Evolutionary conservation across 2,888 invertebrate species (phyloP), one percentile per base, ranked within the genome.

Genomic region (Prostheceraeus crozeri): DNA sequence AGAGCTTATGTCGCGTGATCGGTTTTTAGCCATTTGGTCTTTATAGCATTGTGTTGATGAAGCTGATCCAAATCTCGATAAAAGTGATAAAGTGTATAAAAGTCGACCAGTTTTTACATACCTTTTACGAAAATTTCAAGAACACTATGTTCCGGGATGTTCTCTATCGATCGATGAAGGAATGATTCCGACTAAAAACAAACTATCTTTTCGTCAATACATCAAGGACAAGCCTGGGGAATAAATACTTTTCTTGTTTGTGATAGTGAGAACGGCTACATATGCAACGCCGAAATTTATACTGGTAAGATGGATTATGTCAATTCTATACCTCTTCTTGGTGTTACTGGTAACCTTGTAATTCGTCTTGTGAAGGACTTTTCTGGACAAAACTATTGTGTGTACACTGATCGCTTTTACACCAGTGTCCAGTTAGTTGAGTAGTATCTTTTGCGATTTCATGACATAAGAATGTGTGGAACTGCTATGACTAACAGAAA

Each of bases 81-180:
- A 63, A 54, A 40, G 35, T 14, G 57, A 64, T 19, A 63, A 46
- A 60, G 60, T 63, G 10, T 63, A 63, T 55, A 64, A 63, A 55
- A 46, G 48, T 25, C 21, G 59, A 19, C 61, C 59, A 10, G 36
- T 64, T 19, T 19, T 64, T 4, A 33, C 57, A 25, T 16, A 36
- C 14, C 36, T 64, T 27, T 14, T 60, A 4, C 25, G 14, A 19
- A 64, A 58, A 27, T 64, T 63, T 45, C 21, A 27, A 14, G 19
- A 52, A 14, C 36, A 63, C 31, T 60, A 52, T n/a, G 35, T 11
- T 16, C 62, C 62, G 8, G n/a, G 35, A 23, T 46, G 57, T 28
- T 27, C 48, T 27, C 35, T 63, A 10, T 60, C 54, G 30, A 25
- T 59, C 4, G 64, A 64, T 51, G 63, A 64, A 55, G 63, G 61